Evolutionary conservation across 2,113 vertebrate species (phyloP), one percentile per base, ranked within the genome.

Genomic region (Lophius piscatorius): DNA sequence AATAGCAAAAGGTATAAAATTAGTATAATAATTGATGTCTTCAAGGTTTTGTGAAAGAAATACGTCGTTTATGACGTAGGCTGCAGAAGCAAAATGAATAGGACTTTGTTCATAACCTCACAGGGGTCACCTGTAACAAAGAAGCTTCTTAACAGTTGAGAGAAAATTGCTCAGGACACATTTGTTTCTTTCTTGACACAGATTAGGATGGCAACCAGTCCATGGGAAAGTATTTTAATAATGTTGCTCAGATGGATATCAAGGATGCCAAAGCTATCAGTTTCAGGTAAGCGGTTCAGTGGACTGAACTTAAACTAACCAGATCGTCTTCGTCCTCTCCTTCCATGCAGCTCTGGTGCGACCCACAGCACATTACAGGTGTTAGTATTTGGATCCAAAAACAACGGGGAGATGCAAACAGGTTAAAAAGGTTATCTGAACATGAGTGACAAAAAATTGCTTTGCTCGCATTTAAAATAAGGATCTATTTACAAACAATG

Each of bases 171-270:
- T 45, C n/a, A 31, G 24, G 41, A 21, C 6, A 16, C 7, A 0
- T 8, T 52, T 23, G 8, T 35, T 56, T 60, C 60, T 18, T 36
- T 55, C 10, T 44, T 10, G n/a, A 9, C 7, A 57, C 24, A 54
- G 34, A 29, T 26, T 33, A 46, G n/a, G 44, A 57, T 44, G 48
- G 26, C 31, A 3, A 46, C 14, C 35, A 63, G 38, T 48, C 54
- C 17, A 70, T 56, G 34, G 62, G 60, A 84, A 80, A 59, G 57
- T 45, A 62, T 51, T 88, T 80, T 86, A 88, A 86, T 88, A 61
- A 83, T 57, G 80, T 51, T 52, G 64, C 71, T 39, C 57, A 68
- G 31, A 70, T 48, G 9, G 38, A 39, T 70, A 62, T 67, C 66
- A 76, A 79, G 68, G 61, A 81, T 29, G 62, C 57, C 13, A 63